Base-by-base conservation (phyloP, 2,888 invertebrate species). In the Eupeodes luniger region DNA sequence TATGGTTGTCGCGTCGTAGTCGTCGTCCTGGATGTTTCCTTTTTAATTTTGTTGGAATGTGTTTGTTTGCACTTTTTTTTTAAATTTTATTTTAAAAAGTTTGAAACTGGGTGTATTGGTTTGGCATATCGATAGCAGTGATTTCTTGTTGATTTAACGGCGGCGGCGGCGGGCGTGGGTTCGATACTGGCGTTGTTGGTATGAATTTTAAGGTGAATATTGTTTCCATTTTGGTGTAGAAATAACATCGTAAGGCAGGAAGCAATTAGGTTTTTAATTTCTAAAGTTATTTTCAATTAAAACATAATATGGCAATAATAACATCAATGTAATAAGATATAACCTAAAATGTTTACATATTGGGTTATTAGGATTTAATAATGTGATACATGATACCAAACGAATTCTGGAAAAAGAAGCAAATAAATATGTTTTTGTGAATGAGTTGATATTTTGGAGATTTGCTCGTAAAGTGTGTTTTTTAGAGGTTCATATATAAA, bases 251-350 rank as follows among this genome's bases (percentile, higher is more conserved):
- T 2, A 40, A 40, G 36, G 69, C 40, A n/a, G 36, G 4, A 19
- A 51, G 5, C 5, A 69, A 51, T 53, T 69, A 36, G 16, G 40
- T 16, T 40, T 69, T 69, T 69, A 66, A 47, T 77, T 77, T 57
- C 19, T 49, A 61, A 70, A 69, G 70, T 70, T 55, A 79, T 70
- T 80, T 80, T 47, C 72, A 80, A 80, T 80, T 80, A 80, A 80
- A 72, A 80, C 55, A 34, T 55, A 19, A 19, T 19, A 19, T 19
- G 19, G 1, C 19, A 19, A 19, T 19, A 19, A 55, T 62, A 40
- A 19, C 12, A 51, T 47, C 14, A 27, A 59, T 59, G 27, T 59
- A 34, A 27, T 27, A 0, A 5, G 11, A 27, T 27, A 2, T 3
- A 2, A 27, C 5, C 9, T 40, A 40, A 40, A 1, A 9, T 9